Evolutionary conservation across 2,888 invertebrate genomes (phyloP).

Genomic region (Eugnorisma glareosa): DNA sequence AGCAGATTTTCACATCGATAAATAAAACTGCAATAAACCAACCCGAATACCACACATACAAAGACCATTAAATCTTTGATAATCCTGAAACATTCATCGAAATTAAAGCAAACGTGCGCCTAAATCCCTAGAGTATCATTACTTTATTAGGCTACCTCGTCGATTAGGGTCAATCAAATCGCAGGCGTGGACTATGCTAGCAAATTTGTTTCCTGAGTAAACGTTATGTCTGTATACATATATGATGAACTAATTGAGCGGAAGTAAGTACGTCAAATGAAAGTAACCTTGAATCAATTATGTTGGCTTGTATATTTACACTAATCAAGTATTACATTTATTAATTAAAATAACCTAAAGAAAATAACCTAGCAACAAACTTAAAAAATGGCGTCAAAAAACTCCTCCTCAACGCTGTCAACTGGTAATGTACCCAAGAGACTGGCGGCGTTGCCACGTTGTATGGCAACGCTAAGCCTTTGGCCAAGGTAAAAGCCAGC

Average conservation of each 20-base stretch:
- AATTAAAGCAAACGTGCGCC: conserved; percentile 3
- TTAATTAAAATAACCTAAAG: too few relatives aligned
- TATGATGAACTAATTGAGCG: conserved; percentile 1
- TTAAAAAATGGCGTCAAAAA: too few relatives aligned
- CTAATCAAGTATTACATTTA: too few relatives aligned
- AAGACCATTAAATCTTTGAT: not conserved
- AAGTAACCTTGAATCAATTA: not conserved
- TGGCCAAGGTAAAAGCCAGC: too few relatives aligned
- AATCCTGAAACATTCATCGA: not conserved
- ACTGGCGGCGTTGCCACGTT: too few relatives aligned
- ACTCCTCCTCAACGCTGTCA: too few relatives aligned
- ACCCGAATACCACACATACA: not conserved
- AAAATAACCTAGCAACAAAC: too few relatives aligned
- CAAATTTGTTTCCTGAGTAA: conserved; percentile 27
- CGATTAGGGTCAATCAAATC: conserved; percentile 46
- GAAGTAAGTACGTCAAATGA: not conserved
- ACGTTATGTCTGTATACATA: conserved; percentile 2
- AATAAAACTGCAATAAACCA: not conserved
- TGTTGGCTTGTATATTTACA: too few relatives aligned
- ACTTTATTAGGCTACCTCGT: conserved; percentile 31
- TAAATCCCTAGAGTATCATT: not conserved
- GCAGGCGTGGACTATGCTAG: conserved; percentile 3
- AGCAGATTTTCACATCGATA: not conserved
- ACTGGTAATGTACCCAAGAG: too few relatives aligned
- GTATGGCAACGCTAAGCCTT: too few relatives aligned